Evolutionary conservation across 2,113 vertebrate genomes (phyloP).

Genomic region (Nothoprocta pentlandii): DNA sequence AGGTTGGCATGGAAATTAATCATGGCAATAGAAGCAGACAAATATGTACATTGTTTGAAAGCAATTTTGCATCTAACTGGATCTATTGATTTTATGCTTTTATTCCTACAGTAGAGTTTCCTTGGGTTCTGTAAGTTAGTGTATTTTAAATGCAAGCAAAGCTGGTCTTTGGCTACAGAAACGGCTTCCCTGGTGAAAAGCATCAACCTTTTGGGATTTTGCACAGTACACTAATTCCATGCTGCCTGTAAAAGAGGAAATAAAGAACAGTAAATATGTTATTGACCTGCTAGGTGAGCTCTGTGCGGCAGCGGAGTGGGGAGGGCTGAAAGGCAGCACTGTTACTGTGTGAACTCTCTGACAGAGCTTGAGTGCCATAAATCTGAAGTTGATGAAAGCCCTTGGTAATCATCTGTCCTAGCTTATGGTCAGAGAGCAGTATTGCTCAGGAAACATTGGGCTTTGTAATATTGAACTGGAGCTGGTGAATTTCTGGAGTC

Average conservation of each 20-base stretch:
- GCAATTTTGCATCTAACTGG: not conserved
- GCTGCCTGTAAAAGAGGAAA: not conserved
- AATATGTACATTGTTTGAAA: constrained; percentile 54
- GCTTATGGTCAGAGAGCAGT: not conserved
- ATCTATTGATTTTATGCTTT: not conserved
- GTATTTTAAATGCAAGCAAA: not conserved
- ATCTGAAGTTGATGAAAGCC: not conserved
- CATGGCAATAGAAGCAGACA: constrained; percentile 30
- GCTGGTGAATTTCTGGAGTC: not conserved
- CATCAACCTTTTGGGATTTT: not conserved
- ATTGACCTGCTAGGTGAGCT: not conserved
- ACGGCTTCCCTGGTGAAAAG: not conserved
- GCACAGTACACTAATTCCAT: not conserved
- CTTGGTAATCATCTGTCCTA: not conserved
- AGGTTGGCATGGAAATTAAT: constrained; percentile 52
- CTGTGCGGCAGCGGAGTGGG: not conserved
- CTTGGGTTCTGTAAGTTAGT: not conserved
- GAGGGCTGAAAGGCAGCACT: not conserved
- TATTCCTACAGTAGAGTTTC: not conserved
- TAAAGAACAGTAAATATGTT: not conserved
- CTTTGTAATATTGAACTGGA: not conserved
- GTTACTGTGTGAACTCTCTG: not conserved
- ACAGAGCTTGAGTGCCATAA: not conserved
- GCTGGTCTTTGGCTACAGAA: not conserved
- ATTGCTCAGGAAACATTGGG: not conserved